These are phyloP conservation scores for Ostrea edulis DNA, from an alignment of 1,140 invertebrate species.

Conservation along the genomic window DNA sequence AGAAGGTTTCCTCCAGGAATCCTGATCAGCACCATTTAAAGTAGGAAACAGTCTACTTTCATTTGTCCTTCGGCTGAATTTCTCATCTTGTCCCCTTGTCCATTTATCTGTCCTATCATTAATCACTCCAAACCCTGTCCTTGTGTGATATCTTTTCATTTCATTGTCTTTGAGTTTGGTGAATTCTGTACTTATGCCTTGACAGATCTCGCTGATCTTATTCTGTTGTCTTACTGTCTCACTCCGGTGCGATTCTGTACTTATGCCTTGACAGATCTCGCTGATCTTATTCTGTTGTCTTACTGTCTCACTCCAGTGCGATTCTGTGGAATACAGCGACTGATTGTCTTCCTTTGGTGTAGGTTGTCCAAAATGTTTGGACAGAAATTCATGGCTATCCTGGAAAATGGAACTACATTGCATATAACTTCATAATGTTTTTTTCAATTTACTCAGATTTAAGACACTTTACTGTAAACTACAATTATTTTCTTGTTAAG, in stretches of 20 bases:
- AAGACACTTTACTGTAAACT: no score
- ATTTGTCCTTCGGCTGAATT: background rate
- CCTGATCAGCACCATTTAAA: background rate
- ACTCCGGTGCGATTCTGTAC: background rate
- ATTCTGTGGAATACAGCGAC: background rate
- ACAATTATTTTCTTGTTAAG: no score
- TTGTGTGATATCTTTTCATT: background rate
- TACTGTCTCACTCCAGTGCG: background rate
- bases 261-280: background rate
- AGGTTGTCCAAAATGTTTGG: background rate
- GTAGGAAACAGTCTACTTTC: background rate
- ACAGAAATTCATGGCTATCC: slow-evolving; percentile 1
- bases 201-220: background rate
- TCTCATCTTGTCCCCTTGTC: background rate
- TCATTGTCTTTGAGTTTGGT: background rate
- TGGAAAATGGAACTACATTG: no score
- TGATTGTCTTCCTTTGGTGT: background rate
- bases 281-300: background rate
- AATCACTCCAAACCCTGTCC: background rate
- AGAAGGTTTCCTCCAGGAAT: background rate
- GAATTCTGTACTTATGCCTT: background rate
- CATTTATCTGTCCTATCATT: background rate
- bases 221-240: background rate
- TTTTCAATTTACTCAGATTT: no score
- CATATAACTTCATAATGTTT: no score